Conservation (phyloP, 2,888 invertebrate species). For the Nysson spinosus region DNA sequence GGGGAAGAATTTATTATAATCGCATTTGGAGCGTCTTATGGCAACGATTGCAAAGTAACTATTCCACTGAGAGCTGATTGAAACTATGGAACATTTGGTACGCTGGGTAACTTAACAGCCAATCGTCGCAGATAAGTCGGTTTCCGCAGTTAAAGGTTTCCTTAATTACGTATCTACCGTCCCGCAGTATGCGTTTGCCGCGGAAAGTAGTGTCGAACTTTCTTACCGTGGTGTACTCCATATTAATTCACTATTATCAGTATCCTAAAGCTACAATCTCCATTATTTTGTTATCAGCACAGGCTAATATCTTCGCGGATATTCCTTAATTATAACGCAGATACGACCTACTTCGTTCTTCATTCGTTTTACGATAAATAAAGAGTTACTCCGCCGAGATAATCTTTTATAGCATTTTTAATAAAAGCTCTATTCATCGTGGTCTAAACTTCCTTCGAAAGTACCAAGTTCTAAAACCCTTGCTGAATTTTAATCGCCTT, state of each 20-base stretch:
- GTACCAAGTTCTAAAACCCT: too few relatives aligned
- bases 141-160: conserved; percentile 56
- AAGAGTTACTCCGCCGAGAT: conserved; percentile 33
- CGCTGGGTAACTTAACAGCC: conserved; percentile 50
- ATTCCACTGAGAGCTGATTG: conserved; percentile 50
- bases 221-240: conserved; percentile 14
- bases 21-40: conserved; percentile 56
- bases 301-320: conserved; percentile 37
- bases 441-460: too few relatives aligned
- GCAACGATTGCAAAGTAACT: conserved; percentile 55
- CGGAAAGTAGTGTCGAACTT: conserved; percentile 30
- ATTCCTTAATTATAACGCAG: conserved; percentile 28
- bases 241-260: conserved; percentile 52
- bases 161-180: conserved; percentile 57
- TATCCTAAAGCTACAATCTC: conserved; percentile 41
- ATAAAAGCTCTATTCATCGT: too few relatives aligned
- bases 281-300: not conserved
- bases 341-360: conserved; percentile 22
- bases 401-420: not conserved
- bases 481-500: too few relatives aligned
- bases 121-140: conserved; percentile 62
- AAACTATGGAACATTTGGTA: conserved; percentile 55
- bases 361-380: conserved; percentile 27
- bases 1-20: conserved; percentile 63
- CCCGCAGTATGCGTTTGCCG: conserved; percentile 21